Conservation (phyloP, 2,113 vertebrate species). For the Phrynosoma blainvillii region DNA sequence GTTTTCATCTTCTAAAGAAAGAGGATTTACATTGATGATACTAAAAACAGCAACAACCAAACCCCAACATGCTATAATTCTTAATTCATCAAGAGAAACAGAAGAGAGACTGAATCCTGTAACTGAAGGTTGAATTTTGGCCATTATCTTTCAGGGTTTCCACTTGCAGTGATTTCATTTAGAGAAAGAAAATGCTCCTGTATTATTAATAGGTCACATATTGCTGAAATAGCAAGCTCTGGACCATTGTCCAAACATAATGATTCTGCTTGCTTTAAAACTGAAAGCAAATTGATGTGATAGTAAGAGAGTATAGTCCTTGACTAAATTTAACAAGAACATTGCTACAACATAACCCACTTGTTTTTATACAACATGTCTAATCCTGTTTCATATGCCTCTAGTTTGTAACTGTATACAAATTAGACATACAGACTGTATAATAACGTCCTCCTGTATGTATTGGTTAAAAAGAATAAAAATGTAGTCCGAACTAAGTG, state of each 20-base stretch:
- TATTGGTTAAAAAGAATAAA: too few relatives aligned
- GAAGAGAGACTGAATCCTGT: slow-evolving; percentile 83
- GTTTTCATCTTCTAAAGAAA: slow-evolving; percentile 26
- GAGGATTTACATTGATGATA: slow-evolving; percentile 39
- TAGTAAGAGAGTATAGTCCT: slow-evolving; percentile 44
- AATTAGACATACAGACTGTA: too few relatives aligned
- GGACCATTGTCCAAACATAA: slow-evolving; percentile 73
- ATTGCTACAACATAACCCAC: slow-evolving; percentile 28
- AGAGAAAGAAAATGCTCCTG: slow-evolving; percentile 72
- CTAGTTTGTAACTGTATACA: background rate
- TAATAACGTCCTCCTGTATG: too few relatives aligned
- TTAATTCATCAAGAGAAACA: slow-evolving; percentile 82
- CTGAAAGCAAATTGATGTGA: slow-evolving; percentile 64
- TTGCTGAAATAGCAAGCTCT: slow-evolving; percentile 77
- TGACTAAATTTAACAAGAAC: slow-evolving; percentile 36
- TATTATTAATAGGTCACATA: slow-evolving; percentile 91
- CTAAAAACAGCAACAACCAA: slow-evolving; percentile 67
- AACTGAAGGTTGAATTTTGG: slow-evolving; percentile 70
- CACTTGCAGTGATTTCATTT: slow-evolving; percentile 77
- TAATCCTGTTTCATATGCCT: background rate
- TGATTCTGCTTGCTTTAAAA: slow-evolving; percentile 72
- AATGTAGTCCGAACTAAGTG: background rate
- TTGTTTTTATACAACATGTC: background rate
- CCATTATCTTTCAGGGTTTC: slow-evolving; percentile 68
- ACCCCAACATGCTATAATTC: slow-evolving; percentile 56